These are phyloP conservation scores for Penaeus indicus DNA, from an alignment of 1,140 invertebrate species.

Conservation along the genomic window DNA sequence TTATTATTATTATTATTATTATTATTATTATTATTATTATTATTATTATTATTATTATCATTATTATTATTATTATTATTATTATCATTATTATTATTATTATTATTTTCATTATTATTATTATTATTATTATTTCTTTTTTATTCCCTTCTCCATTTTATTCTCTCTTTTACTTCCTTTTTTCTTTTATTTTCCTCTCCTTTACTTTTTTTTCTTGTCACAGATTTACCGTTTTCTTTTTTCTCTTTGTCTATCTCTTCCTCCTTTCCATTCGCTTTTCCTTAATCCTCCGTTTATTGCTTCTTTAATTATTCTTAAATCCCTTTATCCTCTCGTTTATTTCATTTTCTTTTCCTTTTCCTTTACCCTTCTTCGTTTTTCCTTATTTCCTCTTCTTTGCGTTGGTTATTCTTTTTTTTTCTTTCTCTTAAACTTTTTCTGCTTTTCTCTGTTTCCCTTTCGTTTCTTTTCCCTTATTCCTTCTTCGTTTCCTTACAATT, in stretches of 20 bases:
- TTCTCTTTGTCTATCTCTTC: not conserved
- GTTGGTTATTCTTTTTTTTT: not conserved
- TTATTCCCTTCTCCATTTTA: too few species aligned
- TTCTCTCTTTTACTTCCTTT: too few species aligned
- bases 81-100: too few species aligned
- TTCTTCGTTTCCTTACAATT: not conserved
- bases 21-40: too few species aligned
- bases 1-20: too few species aligned
- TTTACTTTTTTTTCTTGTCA: too few species aligned
- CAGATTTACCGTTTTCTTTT: not conserved
- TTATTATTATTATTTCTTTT: too few species aligned
- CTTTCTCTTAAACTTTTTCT: not conserved
- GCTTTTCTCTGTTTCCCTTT: constrained; percentile 8
- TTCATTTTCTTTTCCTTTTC: not conserved
- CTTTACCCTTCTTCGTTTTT: not conserved
- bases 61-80: too few species aligned
- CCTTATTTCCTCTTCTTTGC: not conserved
- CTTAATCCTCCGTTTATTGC: not conserved
- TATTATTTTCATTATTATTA: too few species aligned
- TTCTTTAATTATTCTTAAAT: not conserved
- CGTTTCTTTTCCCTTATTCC: not conserved
- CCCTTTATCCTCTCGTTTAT: not conserved
- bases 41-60: too few species aligned
- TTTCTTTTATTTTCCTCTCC: too few species aligned
- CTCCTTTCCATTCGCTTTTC: too few species aligned